Evolutionary conservation across 2,797 vertebrate species (phyloP).

Genomic region (Buphagus erythrorhynchus): DNA sequence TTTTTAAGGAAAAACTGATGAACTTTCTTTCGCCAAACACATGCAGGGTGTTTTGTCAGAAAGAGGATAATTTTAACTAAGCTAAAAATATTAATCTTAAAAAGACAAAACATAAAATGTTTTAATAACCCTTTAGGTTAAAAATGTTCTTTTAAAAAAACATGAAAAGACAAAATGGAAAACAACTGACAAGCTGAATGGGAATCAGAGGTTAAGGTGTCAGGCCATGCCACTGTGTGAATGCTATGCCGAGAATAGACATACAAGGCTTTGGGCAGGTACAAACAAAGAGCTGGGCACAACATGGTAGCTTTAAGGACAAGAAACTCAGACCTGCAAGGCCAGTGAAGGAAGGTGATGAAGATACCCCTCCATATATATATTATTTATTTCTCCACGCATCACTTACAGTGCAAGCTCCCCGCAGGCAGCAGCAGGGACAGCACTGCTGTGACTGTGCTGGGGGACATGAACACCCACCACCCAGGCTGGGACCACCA

Average conservation of each 20-base stretch:
- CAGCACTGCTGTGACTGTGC: background rate
- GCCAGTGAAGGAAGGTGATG: background rate
- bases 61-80: background rate
- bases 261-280: background rate
- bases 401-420: background rate
- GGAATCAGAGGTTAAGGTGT: background rate
- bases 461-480: background rate
- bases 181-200: background rate
- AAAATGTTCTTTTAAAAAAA: background rate
- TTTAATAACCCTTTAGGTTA: background rate
- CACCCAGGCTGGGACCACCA: background rate
- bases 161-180: background rate
- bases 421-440: background rate
- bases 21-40: background rate
- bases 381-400: background rate
- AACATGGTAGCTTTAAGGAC: background rate
- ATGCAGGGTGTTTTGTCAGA: background rate
- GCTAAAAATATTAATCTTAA: background rate
- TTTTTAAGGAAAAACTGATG: background rate
- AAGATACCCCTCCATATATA: rapidly evolving
- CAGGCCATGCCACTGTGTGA: background rate
- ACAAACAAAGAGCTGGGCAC: background rate
- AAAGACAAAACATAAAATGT: background rate
- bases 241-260: rapidly evolving
- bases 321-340: background rate